Evolutionary conservation across 1,140 invertebrate genomes (phyloP), one percentile per base, ranked within the genome.

Genomic region (Macrocentrus cingulum): DNA sequence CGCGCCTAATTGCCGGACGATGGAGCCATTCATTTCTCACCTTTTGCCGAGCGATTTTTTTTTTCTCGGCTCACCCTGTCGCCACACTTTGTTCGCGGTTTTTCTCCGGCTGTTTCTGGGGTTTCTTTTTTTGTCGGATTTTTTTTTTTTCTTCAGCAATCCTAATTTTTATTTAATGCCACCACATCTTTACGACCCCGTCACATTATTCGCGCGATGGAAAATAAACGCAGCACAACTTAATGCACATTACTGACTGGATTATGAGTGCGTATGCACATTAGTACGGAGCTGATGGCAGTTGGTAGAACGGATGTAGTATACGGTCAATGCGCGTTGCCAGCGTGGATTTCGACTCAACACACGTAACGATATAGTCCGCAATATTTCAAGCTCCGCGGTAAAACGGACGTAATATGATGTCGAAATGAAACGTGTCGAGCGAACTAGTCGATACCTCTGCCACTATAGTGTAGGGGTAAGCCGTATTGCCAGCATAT

Each of bases 1-100:
- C 6, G 36, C 51, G 65, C 71, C 71, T 77, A 76, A 77, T 77
- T 76, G 71, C 70, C 57, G 55, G 75, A 77, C 71, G 74, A 76
- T 77, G 70, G 66, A 75, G 69, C 72, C 64, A 72, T 76, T 66
- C 66, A 66, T 74, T 72, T 69, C 65, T 59, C 57, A 49, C 55
- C 64, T 65, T 68, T 61, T 52, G 60, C 39, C 48, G 34, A 56
- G 13, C 36, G 55, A 42, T 52, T 20, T 45, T 52, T 48, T 34
- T 37, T 36, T 42, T 29, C 45, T 18, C 6, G 1, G 0, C 29
- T 32, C 37, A 51, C 15, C n/a, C 42, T 56, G 16, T 8, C 34
- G 23, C 42, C 36, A 41, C 59, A 56, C 45, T 60, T 55, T 51
- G 22, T 56, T 36, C 42, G 55, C 56, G 52, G 55, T 57, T 50